Base-by-base conservation (phyloP, 2,113 vertebrate species). In the Semnornis frantzii region DNA sequence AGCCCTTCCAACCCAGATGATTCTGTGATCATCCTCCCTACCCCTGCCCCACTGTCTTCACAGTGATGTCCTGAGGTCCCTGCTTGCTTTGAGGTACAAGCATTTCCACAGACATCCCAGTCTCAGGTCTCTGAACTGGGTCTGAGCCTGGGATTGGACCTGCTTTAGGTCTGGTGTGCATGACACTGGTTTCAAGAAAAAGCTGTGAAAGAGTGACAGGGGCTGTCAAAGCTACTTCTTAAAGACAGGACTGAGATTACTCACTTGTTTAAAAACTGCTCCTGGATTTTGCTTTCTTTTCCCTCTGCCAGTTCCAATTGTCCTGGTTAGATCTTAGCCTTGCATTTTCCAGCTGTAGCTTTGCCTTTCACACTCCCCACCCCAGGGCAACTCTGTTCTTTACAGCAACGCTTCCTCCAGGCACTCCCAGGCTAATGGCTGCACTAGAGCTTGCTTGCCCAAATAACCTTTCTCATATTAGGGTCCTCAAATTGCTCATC, bases 391-490 rank as follows among this genome's bases (percentile, higher is more conserved):
- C 13, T 59, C 68, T 39, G 71, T 68, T 82, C 60, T 58, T 81
- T 69, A 60, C 71, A 73, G 76, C 48, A 68, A 59, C 81, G 55
- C 42, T 77, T 54, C 60, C 65, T 46, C 52, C 52, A 34, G 72
- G 78, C 42, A 17, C 30, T 30, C 30, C 39, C 63, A n/a, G 33
- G 20, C 37, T 44, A 42, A 46, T 8, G 20, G 50, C 48, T 42
- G 73, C 2, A 1, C 30, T 33, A 34, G 68, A 59, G 63, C 21
- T 75, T 11, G 19, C 12, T 80, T 59, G 11, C 19, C 24, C 12
- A 39, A 66, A 59, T 4, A 42, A 64, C 24, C 27, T 18, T 52
- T 10, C 2, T 23, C 17, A 4, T 28, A 12, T 1, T 0, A 15
- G 28, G 25, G 30, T 42, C 31, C 44, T 65, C 3, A 0, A 33